Base-by-base conservation (phyloP, 2,888 invertebrate genomes). In the Rhodophaea formosa region DNA sequence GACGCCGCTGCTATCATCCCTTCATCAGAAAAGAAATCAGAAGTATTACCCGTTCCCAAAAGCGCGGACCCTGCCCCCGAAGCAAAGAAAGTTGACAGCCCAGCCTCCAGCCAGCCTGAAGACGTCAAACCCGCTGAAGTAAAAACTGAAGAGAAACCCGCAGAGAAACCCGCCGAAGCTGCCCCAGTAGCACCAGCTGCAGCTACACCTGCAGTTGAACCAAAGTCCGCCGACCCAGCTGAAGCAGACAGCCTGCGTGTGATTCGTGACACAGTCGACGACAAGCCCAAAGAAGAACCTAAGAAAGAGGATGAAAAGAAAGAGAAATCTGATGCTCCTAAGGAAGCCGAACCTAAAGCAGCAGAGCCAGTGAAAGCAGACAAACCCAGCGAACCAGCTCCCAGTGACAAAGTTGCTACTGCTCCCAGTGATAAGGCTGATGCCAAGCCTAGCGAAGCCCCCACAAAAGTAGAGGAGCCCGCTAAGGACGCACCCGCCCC, bases 201-300 rank as follows among this genome's bases (percentile, higher is more conserved):
- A 17, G 3, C 23, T 23, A 61, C 51, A 23, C 45, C 59, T 29
- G 46, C 59, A 17, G 3, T 5, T 23, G 62, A 61, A 56, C 60
- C 62, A 16, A 63, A 64, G 45, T 54, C 62, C 15, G 60, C 56
- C 12, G 17, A 56, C 1, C 42, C 46, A 57, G 60, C 59, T 6
- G 64, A 59, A 45, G 64, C 59, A 45, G 86, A 86, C 15, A 70
- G 70, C 45, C 69, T 81, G 14, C 76, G 88, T 42, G 84, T 88
- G 58, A 77, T 87, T 15, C 86, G 91, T 43, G 89, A 86, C 53
- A 84, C 88, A 7, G 77, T 83, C 23, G 83, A 81, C 57, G 86
- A 82, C 56, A 75, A 87, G 55, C 70, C 79, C 15, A 79, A 78
- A 64, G 62, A 30, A 53, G 62, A 67, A 66, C 62, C 62, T 16